Conservation (phyloP, 2,797 vertebrate species). For the Gymnoscopelus microlampas region DNA sequence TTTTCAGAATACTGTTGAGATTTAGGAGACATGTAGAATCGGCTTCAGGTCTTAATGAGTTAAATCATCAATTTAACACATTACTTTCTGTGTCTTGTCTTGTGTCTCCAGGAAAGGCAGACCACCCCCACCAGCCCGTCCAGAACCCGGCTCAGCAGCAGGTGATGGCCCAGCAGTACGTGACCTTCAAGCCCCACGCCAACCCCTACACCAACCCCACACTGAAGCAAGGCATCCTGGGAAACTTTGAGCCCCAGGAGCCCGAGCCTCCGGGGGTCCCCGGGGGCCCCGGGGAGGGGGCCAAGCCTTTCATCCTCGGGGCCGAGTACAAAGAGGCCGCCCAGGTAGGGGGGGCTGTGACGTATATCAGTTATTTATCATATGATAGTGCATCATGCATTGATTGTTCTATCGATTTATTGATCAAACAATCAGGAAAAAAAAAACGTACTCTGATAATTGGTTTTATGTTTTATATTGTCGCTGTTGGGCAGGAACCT, state of each 20-base stretch:
- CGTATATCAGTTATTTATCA: too few relatives aligned
- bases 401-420: too few relatives aligned
- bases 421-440: too few relatives aligned
- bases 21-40: too few relatives aligned
- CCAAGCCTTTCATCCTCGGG: conserved; percentile 90
- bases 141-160: conserved; percentile 55
- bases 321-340: conserved; percentile 92
- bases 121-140: conserved; percentile 1
- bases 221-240: conserved; percentile 85
- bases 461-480: too few relatives aligned
- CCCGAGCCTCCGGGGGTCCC: conserved; percentile 90
- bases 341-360: conserved; percentile 59
- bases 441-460: too few relatives aligned
- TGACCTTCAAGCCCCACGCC: conserved; percentile 93
- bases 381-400: too few relatives aligned
- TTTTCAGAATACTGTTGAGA: too few relatives aligned
- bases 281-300: conserved; percentile 91
- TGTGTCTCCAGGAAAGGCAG: conserved; percentile 6
- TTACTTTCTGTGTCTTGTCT: too few relatives aligned
- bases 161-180: conserved; percentile 91
- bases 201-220: conserved; percentile 86
- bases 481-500: too few relatives aligned
- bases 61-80: too few relatives aligned
- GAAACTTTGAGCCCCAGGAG: conserved; percentile 94
- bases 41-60: too few relatives aligned